A percentile compares a stretch with the other conserved stretches of the same genome.
Conservation (phyloP, 2,888 invertebrate species). For the Parnassius orleans region DNA sequence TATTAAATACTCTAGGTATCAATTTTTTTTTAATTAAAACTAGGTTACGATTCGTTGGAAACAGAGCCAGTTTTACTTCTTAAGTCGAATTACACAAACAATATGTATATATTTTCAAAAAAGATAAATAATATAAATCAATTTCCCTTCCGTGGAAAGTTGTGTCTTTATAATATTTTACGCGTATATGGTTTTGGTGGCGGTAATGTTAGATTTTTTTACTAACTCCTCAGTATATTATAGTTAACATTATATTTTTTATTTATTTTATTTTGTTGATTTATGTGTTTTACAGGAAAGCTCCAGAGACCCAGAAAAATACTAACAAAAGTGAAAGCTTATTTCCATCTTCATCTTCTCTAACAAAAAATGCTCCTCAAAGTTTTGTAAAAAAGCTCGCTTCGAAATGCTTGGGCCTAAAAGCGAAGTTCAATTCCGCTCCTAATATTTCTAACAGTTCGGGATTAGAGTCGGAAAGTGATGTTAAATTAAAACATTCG, state of each 20-base stretch:
- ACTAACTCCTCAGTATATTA: constrained; percentile 32
- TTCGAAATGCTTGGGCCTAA: constrained; percentile 77
- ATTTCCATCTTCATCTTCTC: constrained; percentile 68
- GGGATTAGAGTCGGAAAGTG: constrained; percentile 57
- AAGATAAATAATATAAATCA: constrained; percentile 51
- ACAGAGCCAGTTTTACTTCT: too few relatives aligned
- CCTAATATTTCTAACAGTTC: constrained; percentile 72
- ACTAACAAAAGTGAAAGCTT: constrained; percentile 71
- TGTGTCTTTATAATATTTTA: constrained; percentile 8
- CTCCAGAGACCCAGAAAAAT: constrained; percentile 74
- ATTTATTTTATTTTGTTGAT: constrained; percentile 51
- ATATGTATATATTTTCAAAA: constrained; percentile 44
- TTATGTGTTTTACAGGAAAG: constrained; percentile 78
- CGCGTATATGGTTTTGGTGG: constrained; percentile 37
- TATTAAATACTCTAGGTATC: too few relatives aligned
- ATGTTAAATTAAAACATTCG: constrained; percentile 54
- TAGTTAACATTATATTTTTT: constrained; percentile 30
- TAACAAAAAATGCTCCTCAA: constrained; percentile 70
- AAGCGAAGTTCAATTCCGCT: constrained; percentile 74
- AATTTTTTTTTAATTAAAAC: too few relatives aligned
- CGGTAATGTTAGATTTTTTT: constrained; percentile 36
- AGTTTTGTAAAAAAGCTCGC: constrained; percentile 79
- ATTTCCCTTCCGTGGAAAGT: constrained; percentile 48
- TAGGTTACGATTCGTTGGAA: too few relatives aligned
- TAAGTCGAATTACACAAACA: too few relatives aligned